Evolutionary conservation across 2,113 vertebrate genomes (phyloP).

Genomic region (Syngnathus scovelli): DNA sequence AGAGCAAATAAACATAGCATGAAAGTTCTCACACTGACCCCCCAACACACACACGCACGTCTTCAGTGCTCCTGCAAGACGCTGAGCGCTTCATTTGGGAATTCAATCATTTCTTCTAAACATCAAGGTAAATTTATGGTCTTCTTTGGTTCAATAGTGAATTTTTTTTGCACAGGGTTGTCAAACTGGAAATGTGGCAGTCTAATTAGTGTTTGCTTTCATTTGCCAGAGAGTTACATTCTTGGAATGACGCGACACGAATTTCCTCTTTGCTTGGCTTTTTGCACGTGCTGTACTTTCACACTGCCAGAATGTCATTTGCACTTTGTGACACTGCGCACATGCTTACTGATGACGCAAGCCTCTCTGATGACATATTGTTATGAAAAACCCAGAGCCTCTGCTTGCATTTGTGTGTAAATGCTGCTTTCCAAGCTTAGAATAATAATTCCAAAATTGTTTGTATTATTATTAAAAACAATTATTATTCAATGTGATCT

Average conservation of each 20-base stretch:
- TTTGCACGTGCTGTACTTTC: neutral
- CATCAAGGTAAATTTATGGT: constrained; percentile 10
- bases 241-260: neutral
- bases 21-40: constrained; percentile 11
- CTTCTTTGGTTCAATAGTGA: constrained; percentile 17
- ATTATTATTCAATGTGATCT: neutral
- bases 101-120: constrained; percentile 4
- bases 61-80: constrained; percentile 11
- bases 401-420: neutral
- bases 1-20: constrained; percentile 50
- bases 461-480: neutral
- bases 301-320: neutral
- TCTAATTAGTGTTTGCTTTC: neutral
- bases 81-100: constrained; percentile 18
- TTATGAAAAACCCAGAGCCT: neutral
- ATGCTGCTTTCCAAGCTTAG: neutral
- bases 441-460: too few species aligned
- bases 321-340: constrained; percentile 1
- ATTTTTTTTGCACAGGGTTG: constrained; percentile 2
- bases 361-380: constrained; percentile 8
- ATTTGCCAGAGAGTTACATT: neutral
- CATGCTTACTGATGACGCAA: constrained; percentile 37
- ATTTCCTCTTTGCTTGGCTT: constrained; percentile 5
- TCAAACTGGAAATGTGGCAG: constrained; percentile 31
- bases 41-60: constrained; percentile 8